phyloP scores from a whole-genome alignment of 2,888 invertebrate genomes.

The Sympetrum striolatum region DNA sequence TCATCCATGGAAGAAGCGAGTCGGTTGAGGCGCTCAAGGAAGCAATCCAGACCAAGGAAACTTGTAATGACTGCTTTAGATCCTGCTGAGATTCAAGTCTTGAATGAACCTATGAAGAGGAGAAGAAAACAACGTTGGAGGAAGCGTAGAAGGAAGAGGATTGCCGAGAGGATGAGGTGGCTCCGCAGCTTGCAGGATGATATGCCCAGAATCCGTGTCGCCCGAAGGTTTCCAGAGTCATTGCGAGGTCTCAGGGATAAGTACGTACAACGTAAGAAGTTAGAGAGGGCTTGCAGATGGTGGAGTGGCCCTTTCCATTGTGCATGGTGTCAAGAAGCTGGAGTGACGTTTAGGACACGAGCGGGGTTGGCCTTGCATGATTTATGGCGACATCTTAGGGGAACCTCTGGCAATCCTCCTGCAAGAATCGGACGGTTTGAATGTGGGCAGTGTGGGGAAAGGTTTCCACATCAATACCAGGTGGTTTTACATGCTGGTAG shows the following conservation, averaged over 20 bases:
- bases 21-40: slow-evolving; percentile 59
- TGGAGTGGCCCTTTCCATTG: slow-evolving; percentile 54
- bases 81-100: slow-evolving; percentile 41
- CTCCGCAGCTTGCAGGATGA: slow-evolving; percentile 6
- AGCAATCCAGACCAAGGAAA: slow-evolving; percentile 63
- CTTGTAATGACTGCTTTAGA: slow-evolving; percentile 52
- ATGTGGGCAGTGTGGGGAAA: slow-evolving; percentile 62
- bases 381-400: slow-evolving; percentile 61
- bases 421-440: slow-evolving; percentile 56
- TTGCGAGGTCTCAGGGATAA: slow-evolving; percentile 25
- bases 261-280: slow-evolving; percentile 8
- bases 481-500: slow-evolving; percentile 61
- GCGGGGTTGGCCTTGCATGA: slow-evolving; percentile 62
- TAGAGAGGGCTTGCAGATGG: slow-evolving; percentile 5
- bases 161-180: slow-evolving; percentile 37
- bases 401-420: background rate
- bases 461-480: slow-evolving; percentile 62
- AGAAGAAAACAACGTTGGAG: slow-evolving; percentile 18
- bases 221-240: slow-evolving; percentile 36
- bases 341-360: slow-evolving; percentile 58
- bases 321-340: slow-evolving; percentile 57
- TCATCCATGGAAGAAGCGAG: slow-evolving; percentile 46
- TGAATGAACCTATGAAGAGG: slow-evolving; percentile 23
- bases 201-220: slow-evolving; percentile 16
- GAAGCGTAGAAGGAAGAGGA: slow-evolving; percentile 29